Evolutionary conservation across 64 coral and sea anemone genomes (phyloP).

Genomic region (Cladopsammia gracilis): DNA sequence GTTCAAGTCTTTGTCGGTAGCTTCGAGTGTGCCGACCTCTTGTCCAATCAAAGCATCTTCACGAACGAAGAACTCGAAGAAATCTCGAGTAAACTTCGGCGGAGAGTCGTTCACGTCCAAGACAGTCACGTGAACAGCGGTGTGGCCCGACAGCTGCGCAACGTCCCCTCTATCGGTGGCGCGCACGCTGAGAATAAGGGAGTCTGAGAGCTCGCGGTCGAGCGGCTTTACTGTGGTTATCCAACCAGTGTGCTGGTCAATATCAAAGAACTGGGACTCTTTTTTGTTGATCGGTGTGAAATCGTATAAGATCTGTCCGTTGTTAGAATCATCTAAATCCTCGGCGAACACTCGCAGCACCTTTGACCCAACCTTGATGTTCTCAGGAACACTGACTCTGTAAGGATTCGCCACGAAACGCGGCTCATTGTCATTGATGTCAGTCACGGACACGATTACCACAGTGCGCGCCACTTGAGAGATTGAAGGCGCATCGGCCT

Average conservation of each 20-base stretch:
- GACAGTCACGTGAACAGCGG: slow-evolving; percentile 68
- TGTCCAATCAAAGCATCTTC: slow-evolving; percentile 94
- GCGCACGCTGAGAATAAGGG: slow-evolving; percentile 73
- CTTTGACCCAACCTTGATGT: slow-evolving; percentile 73
- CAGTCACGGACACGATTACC: slow-evolving; percentile 73
- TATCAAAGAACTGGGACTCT: slow-evolving; percentile 62
- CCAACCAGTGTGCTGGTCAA: slow-evolving; percentile 83
- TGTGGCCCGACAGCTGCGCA: slow-evolving; percentile 56
- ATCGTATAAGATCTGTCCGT: slow-evolving; percentile 70
- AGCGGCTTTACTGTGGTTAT: slow-evolving; percentile 71
- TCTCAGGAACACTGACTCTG: slow-evolving; percentile 86
- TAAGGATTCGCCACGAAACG: slow-evolving; percentile 89
- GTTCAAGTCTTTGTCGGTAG: slow-evolving; percentile 71
- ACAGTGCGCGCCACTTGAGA: slow-evolving; percentile 80
- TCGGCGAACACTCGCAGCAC: slow-evolving; percentile 89
- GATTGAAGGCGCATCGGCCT: slow-evolving; percentile 76
- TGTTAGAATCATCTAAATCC: slow-evolving; percentile 78
- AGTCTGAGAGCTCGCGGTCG: slow-evolving; percentile 76
- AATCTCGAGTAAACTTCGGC: slow-evolving; percentile 70
- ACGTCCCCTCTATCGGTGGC: slow-evolving; percentile 76
- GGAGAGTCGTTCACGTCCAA: slow-evolving; percentile 92
- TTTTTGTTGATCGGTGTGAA: slow-evolving; percentile 34
- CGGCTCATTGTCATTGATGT: slow-evolving; percentile 90
- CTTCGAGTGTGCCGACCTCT: slow-evolving; percentile 61
- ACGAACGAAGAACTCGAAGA: slow-evolving; percentile 64